Conservation (phyloP, 2,797 vertebrate species). For the Cuculus canorus region DNA sequence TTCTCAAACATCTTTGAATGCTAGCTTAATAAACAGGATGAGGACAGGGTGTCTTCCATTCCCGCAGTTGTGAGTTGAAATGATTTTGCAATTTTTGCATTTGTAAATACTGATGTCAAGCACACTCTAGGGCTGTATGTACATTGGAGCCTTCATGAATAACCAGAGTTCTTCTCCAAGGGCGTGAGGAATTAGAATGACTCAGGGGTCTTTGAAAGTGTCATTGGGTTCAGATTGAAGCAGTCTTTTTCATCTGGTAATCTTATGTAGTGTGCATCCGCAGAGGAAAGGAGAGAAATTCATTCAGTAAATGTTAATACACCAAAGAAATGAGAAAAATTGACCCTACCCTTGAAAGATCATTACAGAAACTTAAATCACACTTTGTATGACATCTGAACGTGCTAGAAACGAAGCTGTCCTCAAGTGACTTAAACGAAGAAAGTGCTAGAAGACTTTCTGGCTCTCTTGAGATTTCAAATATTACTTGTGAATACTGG, state of each 20-base stretch:
- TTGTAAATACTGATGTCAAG: background rate
- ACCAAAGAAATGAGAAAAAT: background rate
- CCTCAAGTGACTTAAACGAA: background rate
- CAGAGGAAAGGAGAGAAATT: background rate
- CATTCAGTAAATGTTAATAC: background rate
- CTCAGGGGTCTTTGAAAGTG: background rate
- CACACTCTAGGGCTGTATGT: background rate
- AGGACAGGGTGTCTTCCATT: background rate
- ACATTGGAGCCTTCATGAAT: background rate
- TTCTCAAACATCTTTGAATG: background rate
- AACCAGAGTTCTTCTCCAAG: background rate
- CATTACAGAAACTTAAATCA: background rate
- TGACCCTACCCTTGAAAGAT: background rate
- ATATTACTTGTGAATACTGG: background rate
- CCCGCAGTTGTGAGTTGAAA: background rate
- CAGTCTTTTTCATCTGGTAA: background rate
- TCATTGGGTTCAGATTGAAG: background rate
- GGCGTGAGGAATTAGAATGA: background rate
- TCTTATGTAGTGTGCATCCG: background rate
- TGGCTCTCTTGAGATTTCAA: background rate
- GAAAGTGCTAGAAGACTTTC: background rate
- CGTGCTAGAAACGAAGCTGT: background rate
- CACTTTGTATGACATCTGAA: background rate
- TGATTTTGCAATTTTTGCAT: background rate
- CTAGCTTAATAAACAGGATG: background rate